Percentiles rank a stretch among this genome's conserved stretches.
Evolutionary conservation across 2,113 vertebrate species (phyloP).

Genomic region (Motacilla tschutschensis): DNA sequence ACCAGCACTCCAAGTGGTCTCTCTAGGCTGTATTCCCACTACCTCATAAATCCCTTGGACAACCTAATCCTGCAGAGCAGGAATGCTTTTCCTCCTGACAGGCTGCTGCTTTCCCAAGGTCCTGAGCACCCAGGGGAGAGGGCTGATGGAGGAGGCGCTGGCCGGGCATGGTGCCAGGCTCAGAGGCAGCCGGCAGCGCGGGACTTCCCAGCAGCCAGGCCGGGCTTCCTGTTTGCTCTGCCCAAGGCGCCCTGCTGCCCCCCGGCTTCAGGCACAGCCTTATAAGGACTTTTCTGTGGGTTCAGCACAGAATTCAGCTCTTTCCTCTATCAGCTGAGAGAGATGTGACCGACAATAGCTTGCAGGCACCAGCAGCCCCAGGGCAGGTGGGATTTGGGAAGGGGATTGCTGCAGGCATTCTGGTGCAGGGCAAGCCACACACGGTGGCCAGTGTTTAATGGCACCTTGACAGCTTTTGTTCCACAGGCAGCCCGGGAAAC

Average conservation of each 20-base stretch:
- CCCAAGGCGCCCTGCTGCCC: background rate
- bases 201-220: slow-evolving; percentile 11
- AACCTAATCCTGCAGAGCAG: background rate
- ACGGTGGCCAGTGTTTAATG: accelerated
- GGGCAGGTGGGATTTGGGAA: background rate
- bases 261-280: background rate
- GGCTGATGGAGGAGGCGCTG: background rate
- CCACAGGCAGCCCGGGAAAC: background rate
- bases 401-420: background rate
- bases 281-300: slow-evolving; percentile 17
- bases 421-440: accelerated
- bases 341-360: background rate
- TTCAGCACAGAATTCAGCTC: background rate
- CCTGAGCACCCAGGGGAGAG: background rate
- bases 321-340: background rate
- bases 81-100: background rate
- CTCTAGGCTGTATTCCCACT: background rate
- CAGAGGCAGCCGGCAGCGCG: accelerated
- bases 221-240: background rate
- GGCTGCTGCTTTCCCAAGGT: background rate
- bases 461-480: slow-evolving; percentile 1
- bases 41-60: background rate
- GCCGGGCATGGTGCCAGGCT: accelerated
- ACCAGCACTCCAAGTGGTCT: background rate
- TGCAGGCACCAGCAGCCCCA: background rate